A percentile compares a stretch with the other conserved stretches of the same genome.
Conservation (phyloP, 2,113 vertebrate species). For the Gorsachius goisagi region DNA sequence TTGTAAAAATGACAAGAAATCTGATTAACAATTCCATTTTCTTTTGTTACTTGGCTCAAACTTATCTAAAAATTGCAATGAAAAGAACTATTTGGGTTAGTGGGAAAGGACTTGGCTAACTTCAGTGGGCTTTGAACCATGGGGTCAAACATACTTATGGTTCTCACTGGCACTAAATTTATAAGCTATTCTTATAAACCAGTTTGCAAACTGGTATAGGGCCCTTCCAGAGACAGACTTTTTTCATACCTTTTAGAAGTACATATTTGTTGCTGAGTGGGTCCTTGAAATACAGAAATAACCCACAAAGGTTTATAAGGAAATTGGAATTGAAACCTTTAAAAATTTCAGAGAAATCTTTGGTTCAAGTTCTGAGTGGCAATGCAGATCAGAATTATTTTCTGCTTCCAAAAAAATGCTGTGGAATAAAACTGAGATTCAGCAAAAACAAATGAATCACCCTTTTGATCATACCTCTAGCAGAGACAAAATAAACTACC, state of each 20-base stretch:
- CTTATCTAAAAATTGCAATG: neutral
- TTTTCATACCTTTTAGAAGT: neutral
- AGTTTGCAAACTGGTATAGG: neutral
- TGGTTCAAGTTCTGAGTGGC: neutral
- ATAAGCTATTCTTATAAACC: neutral
- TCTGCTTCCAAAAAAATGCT: neutral
- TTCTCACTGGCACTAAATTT: neutral
- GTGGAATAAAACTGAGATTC: neutral
- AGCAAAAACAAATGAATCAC: constrained; percentile 21
- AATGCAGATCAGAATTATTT: neutral
- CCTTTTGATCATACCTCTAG: neutral
- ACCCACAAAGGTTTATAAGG: neutral
- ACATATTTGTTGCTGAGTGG: neutral
- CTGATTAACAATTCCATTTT: neutral
- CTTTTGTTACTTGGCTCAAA: neutral
- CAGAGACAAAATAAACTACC: neutral
- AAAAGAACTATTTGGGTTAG: neutral
- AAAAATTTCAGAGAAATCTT: neutral
- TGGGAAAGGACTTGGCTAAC: neutral
- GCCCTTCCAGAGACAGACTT: neutral
- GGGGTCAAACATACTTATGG: neutral
- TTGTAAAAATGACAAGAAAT: neutral
- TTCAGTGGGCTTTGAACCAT: neutral
- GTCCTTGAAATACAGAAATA: neutral
- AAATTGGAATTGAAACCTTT: neutral